Percentiles rank a stretch among this genome's conserved stretches.
These are phyloP conservation scores for Hofmannophila pseudospretella DNA, from an alignment of 2,888 invertebrate species.

Conservation along the genomic window DNA sequence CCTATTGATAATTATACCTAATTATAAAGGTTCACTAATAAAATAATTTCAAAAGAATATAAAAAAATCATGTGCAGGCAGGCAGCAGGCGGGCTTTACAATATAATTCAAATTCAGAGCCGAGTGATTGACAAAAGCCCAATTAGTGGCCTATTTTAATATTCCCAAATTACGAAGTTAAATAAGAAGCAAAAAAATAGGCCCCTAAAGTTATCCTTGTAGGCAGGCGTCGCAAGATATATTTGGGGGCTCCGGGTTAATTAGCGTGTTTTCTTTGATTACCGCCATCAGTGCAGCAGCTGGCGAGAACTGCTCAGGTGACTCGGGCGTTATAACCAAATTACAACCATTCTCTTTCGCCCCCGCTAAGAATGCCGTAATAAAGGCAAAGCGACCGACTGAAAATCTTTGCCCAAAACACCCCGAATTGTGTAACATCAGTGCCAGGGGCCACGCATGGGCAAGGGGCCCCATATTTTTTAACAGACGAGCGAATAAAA, in stretches of 20 bases:
- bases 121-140: no score
- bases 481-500: no score
- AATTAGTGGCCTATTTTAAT: background rate
- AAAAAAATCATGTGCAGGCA: no score
- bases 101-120: no score
- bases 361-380: conserved; percentile 14
- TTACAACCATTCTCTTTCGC: conserved; percentile 56
- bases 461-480: no score
- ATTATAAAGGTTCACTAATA: no score
- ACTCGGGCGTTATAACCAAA: conserved; percentile 53
- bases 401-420: background rate
- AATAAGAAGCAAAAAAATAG: conserved; percentile 3
- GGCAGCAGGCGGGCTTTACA: no score
- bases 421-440: no score
- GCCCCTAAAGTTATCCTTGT: background rate
- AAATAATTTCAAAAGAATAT: no score
- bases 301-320: conserved; percentile 66
- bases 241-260: conserved; percentile 61
- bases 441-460: no score
- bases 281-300: conserved; percentile 71
- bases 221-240: conserved; percentile 19
- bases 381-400: conserved; percentile 2
- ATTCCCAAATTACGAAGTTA: conserved; percentile 2
- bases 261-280: conserved; percentile 76
- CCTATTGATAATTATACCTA: no score